Evolutionary conservation across 2,797 vertebrate genomes (phyloP).

Genomic region (Brotula barbata): DNA sequence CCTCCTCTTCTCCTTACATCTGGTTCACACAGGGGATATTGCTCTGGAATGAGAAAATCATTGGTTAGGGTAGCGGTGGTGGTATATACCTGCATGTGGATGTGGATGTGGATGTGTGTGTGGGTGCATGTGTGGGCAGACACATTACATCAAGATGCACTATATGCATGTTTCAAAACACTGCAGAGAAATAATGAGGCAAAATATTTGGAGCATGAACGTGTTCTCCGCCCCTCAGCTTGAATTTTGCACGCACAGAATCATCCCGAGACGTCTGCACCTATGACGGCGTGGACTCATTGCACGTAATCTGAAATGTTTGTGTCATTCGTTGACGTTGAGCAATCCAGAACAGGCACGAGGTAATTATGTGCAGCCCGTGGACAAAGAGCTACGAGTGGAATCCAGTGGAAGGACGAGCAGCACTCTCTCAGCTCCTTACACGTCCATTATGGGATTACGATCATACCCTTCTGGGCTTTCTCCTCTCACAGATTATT

Average conservation of each 20-base stretch:
- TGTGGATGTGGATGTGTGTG: slow-evolving; percentile 16
- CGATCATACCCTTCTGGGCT: slow-evolving; percentile 54
- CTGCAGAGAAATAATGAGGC: slow-evolving; percentile 30
- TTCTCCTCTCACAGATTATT: slow-evolving; percentile 37
- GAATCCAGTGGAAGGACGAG: slow-evolving; percentile 55
- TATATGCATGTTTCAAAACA: slow-evolving; percentile 22
- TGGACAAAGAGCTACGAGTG: slow-evolving; percentile 58
- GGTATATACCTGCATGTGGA: slow-evolving; percentile 6
- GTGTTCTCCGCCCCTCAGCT: not conserved
- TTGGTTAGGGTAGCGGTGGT: slow-evolving; percentile 18
- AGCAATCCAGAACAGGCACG: slow-evolving; percentile 66
- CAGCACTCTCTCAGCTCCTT: slow-evolving; percentile 53
- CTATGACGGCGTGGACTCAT: slow-evolving; percentile 31
- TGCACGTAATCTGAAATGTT: slow-evolving; percentile 55
- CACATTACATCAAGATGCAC: slow-evolving; percentile 29
- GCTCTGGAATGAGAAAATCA: slow-evolving; percentile 64
- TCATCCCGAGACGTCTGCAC: slow-evolving; percentile 30
- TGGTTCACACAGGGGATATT: slow-evolving; percentile 56
- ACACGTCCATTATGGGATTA: slow-evolving; percentile 71
- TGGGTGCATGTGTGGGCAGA: slow-evolving; percentile 12
- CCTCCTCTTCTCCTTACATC: slow-evolving; percentile 57
- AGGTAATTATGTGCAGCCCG: slow-evolving; percentile 55
- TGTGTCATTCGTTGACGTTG: slow-evolving; percentile 61
- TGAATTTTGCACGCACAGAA: slow-evolving; percentile 1
- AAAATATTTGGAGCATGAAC: slow-evolving; percentile 22